phyloP scores from a whole-genome alignment of 2,888 invertebrate species.

The Cacoxenus indagator region DNA sequence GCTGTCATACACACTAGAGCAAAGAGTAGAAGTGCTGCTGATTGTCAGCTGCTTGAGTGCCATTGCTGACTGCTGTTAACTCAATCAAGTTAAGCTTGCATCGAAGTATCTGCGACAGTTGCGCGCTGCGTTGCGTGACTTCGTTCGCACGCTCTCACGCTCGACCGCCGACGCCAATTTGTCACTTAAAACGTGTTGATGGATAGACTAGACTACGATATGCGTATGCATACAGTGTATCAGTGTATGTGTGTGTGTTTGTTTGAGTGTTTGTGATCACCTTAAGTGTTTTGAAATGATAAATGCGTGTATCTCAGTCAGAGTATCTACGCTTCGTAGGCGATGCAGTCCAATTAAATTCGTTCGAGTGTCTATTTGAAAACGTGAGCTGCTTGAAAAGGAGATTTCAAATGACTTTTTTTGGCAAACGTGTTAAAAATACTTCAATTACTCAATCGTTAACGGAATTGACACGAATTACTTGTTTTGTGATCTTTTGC shows the following conservation, averaged over 20 bases:
- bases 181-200: slow-evolving; percentile 38
- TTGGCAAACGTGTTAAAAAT: background rate
- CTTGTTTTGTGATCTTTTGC: too few species aligned
- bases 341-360: slow-evolving; percentile 9
- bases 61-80: background rate
- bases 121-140: background rate
- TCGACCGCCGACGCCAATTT: slow-evolving; percentile 27
- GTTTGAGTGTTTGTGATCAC: background rate
- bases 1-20: background rate
- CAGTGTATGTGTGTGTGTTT: background rate
- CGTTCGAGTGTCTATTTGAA: background rate
- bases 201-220: background rate
- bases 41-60: background rate
- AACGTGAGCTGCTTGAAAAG: background rate
- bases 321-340: background rate
- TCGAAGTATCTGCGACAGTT: background rate
- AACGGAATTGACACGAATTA: background rate
- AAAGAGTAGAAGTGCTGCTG: background rate
- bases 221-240: background rate
- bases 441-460: slow-evolving; percentile 7
- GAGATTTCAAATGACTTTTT: background rate
- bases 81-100: slow-evolving; percentile 1
- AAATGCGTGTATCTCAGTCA: slow-evolving; percentile 8
- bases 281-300: background rate
- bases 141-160: slow-evolving; percentile 13